phyloP scores from a whole-genome alignment of 2,888 invertebrate genomes.

The Hypselothyrea guttata region DNA sequence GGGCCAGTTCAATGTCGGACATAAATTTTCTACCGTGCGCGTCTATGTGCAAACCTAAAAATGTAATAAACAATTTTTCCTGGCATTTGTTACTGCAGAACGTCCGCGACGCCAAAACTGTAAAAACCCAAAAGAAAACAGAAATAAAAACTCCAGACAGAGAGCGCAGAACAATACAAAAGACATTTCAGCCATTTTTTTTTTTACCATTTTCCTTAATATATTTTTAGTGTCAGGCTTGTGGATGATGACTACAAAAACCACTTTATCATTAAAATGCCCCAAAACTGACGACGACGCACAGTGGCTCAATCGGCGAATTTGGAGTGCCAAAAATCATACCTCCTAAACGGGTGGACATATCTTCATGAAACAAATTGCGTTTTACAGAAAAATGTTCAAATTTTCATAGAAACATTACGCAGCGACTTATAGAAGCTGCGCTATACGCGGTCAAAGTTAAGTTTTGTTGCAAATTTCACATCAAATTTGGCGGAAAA shows the following conservation, averaged over 20 bases:
- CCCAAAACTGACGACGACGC: slow-evolving; percentile 48
- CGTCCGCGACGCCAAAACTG: slow-evolving; percentile 11
- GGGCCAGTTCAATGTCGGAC: slow-evolving; percentile 59
- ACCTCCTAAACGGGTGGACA: too few relatives aligned
- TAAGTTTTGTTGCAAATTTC: too few relatives aligned
- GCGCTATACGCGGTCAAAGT: too few relatives aligned
- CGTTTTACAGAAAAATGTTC: too few relatives aligned
- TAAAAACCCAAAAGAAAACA: neutral
- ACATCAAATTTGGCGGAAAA: too few relatives aligned
- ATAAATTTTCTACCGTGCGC: slow-evolving; percentile 56
- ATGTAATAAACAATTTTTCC: slow-evolving; percentile 64
- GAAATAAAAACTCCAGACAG: slow-evolving; percentile 2
- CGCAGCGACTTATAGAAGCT: too few relatives aligned
- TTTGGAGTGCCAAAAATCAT: too few relatives aligned
- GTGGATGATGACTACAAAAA: slow-evolving; percentile 38
- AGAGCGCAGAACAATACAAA: slow-evolving; percentile 58
- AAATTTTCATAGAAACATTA: too few relatives aligned
- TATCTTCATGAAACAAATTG: too few relatives aligned
- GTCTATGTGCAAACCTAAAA: slow-evolving; percentile 43
- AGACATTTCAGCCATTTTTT: slow-evolving; percentile 62
- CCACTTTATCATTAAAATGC: slow-evolving; percentile 63
- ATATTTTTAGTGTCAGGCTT: slow-evolving; percentile 43
- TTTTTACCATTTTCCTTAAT: slow-evolving; percentile 66
- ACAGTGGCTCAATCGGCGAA: too few relatives aligned
- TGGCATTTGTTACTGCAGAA: slow-evolving; percentile 44